Evolutionary conservation across 2,113 vertebrate species (phyloP).

Genomic region (Panthera leo): DNA sequence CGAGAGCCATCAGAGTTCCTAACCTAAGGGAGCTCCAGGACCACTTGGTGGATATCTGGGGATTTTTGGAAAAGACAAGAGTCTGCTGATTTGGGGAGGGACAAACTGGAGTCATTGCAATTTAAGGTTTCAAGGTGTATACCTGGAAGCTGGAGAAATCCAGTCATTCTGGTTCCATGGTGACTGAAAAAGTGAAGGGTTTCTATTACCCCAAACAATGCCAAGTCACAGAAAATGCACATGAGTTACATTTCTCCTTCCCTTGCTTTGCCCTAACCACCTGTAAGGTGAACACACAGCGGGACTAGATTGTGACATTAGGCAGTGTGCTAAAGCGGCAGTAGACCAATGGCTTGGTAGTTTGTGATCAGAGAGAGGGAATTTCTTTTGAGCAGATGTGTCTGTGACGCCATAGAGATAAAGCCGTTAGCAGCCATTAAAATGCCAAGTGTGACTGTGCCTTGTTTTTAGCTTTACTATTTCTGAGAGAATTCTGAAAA

Average conservation of each 20-base stretch:
- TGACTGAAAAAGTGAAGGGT: neutral
- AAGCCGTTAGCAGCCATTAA: neutral
- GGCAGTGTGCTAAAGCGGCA: neutral
- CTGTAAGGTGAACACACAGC: neutral
- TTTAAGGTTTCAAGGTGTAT: neutral
- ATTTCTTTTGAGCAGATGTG: neutral
- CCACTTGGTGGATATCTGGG: neutral
- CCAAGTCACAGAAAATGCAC: neutral
- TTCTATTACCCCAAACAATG: neutral
- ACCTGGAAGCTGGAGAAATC: neutral
- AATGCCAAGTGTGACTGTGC: neutral
- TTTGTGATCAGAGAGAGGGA: neutral
- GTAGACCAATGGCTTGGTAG: neutral
- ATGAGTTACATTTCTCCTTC: neutral
- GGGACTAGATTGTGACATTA: neutral
- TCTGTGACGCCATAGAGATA: neutral
- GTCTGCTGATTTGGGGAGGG: neutral
- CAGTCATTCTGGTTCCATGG: neutral
- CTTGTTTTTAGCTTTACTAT: neutral
- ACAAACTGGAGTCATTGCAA: neutral
- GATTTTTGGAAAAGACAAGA: neutral
- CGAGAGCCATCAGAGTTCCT: neutral
- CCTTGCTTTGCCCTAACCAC: neutral
- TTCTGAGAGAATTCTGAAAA: conserved; percentile 22
- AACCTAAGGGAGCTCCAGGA: neutral